A percentile compares a stretch with the other conserved stretches of the same genome.
Evolutionary conservation across 1,140 invertebrate genomes (phyloP).

Genomic region (Papilio machaon): DNA sequence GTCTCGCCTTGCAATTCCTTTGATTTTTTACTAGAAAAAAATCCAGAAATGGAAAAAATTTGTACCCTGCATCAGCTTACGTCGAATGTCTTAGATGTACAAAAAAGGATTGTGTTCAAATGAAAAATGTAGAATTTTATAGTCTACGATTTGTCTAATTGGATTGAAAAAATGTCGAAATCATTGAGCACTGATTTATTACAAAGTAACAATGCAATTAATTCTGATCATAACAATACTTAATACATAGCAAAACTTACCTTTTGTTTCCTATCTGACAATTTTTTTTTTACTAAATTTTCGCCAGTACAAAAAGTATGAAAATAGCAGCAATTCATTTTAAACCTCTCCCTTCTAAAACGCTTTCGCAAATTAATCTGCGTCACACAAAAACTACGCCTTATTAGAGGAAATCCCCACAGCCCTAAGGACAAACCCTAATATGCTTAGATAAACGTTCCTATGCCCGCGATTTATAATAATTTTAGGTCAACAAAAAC

Average conservation of each 20-base stretch:
- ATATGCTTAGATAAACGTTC: conserved; percentile 66
- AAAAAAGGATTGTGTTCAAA: conserved; percentile 30
- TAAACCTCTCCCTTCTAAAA: conserved; percentile 35
- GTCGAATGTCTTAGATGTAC: conserved; percentile 28
- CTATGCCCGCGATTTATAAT: conserved; percentile 73
- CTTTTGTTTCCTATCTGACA: neutral
- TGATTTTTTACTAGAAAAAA: conserved; percentile 7
- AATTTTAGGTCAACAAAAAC: conserved; percentile 69
- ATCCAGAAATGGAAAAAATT: conserved; percentile 33
- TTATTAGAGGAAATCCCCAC: conserved; percentile 66
- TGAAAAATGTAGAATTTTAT: conserved; percentile 26
- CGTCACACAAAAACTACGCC: conserved; percentile 65
- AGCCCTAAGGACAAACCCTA: conserved; percentile 48
- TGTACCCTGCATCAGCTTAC: conserved; percentile 11
- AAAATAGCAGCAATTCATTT: conserved; percentile 41
- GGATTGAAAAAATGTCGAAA: conserved; percentile 29
- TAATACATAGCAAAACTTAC: neutral
- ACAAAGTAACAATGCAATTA: neutral
- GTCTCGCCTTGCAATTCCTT: conserved; percentile 28
- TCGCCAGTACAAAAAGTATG: conserved; percentile 35
- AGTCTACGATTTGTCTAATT: conserved; percentile 25
- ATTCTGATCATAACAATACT: neutral
- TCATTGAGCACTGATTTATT: neutral
- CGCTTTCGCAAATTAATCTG: conserved; percentile 55
- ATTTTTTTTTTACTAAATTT: neutral